Percentiles rank a stretch among this genome's conserved stretches.
Conservation (phyloP, 1,140 invertebrate genomes). For the Apis cerana region DNA sequence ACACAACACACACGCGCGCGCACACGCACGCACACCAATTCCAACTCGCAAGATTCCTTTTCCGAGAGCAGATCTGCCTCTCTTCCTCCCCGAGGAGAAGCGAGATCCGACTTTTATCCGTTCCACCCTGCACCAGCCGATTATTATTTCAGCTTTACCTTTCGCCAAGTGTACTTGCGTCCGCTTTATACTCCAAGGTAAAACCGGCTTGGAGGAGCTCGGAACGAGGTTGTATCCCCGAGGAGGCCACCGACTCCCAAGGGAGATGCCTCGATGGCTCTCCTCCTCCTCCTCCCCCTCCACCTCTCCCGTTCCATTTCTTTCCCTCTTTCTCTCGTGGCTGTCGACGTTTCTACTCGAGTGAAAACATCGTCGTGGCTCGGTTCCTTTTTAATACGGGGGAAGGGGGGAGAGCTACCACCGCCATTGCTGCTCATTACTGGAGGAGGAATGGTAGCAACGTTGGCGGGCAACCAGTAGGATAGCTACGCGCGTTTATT, state of each 20-base stretch:
- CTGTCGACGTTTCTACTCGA: slow-evolving; percentile 20
- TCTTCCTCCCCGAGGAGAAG: slow-evolving; percentile 54
- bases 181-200: slow-evolving; percentile 68
- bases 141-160: slow-evolving; percentile 69
- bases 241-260: slow-evolving; percentile 54
- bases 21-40: no score
- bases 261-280: slow-evolving; percentile 48
- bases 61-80: slow-evolving; percentile 15
- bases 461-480: not conserved
- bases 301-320: not conserved
- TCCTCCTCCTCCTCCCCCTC: not conserved
- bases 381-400: slow-evolving; percentile 45
- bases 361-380: slow-evolving; percentile 60
- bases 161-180: slow-evolving; percentile 69
- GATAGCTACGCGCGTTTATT: not conserved
- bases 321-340: not conserved
- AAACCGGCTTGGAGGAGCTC: slow-evolving; percentile 66
- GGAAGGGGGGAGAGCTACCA: no score
- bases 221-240: slow-evolving; percentile 68
- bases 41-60: slow-evolving; percentile 25
- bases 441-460: slow-evolving; percentile 23
- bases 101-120: slow-evolving; percentile 65
- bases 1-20: not conserved
- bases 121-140: slow-evolving; percentile 58
- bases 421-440: slow-evolving; percentile 35